Conservation (phyloP, 2,797 vertebrate genomes). For the Hypotaenidia okinawae region DNA sequence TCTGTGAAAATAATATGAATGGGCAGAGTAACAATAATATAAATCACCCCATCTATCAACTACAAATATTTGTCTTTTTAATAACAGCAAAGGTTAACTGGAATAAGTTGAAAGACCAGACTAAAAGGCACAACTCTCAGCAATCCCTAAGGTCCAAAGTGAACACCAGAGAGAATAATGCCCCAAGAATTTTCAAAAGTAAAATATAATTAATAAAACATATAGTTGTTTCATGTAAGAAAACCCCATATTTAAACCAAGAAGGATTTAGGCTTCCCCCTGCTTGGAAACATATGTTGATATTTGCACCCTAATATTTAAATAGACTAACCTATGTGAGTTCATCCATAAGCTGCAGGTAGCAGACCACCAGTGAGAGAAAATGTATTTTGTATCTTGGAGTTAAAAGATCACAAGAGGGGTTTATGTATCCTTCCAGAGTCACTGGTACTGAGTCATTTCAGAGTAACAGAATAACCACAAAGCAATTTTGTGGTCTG, state of each 20-base stretch:
- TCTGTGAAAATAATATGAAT: background rate
- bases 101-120: background rate
- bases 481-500: background rate
- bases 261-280: background rate
- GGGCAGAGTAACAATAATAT: background rate
- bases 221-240: background rate
- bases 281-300: background rate
- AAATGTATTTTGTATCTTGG: background rate
- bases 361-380: background rate
- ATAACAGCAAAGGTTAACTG: background rate
- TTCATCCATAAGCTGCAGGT: background rate
- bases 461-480: background rate
- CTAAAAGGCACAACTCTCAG: background rate
- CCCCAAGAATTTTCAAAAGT: background rate
- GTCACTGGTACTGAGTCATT: background rate
- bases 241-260: background rate
- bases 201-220: background rate
- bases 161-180: background rate
- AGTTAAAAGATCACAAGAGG: background rate
- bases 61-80: background rate
- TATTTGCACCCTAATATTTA: background rate
- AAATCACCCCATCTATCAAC: background rate
- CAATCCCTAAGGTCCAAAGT: background rate
- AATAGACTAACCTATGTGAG: background rate
- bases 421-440: background rate